Conservation (phyloP, 2,888 invertebrate genomes). For the Hyalella azteca region DNA sequence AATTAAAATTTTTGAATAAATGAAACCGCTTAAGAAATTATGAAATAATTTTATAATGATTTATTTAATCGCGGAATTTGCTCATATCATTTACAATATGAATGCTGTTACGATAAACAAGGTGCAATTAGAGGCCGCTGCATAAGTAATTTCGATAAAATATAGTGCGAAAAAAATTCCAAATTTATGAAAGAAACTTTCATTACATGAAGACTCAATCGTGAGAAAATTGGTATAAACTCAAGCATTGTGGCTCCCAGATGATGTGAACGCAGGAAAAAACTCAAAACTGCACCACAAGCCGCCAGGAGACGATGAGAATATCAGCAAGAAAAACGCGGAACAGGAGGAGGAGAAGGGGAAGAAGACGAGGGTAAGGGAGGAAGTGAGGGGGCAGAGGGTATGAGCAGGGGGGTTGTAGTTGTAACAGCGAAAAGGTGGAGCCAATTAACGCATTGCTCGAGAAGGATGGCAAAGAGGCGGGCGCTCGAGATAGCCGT, state of each 20-base stretch:
- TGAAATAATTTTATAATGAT: too few relatives aligned
- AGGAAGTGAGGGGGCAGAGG: not conserved
- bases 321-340: not conserved
- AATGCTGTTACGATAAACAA: too few relatives aligned
- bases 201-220: too few relatives aligned
- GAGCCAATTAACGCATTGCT: constrained; percentile 52
- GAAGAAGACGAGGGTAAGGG: not conserved
- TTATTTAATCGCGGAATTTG: too few relatives aligned
- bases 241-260: not conserved
- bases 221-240: not conserved
- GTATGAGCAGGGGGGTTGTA: not conserved
- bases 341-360: not conserved
- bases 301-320: not conserved
- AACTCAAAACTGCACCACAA: too few relatives aligned
- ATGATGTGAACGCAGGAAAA: not conserved
- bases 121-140: too few relatives aligned
- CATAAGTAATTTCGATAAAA: too few relatives aligned
- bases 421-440: constrained; percentile 52
- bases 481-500: not conserved
- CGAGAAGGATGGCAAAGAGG: constrained; percentile 40
- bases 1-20: too few relatives aligned
- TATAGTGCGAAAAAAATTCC: too few relatives aligned
- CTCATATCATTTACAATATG: too few relatives aligned
- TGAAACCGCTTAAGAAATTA: too few relatives aligned
- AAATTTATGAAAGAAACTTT: too few relatives aligned